Base-by-base conservation (phyloP, 2,113 vertebrate genomes). In the Gallinago media region DNA sequence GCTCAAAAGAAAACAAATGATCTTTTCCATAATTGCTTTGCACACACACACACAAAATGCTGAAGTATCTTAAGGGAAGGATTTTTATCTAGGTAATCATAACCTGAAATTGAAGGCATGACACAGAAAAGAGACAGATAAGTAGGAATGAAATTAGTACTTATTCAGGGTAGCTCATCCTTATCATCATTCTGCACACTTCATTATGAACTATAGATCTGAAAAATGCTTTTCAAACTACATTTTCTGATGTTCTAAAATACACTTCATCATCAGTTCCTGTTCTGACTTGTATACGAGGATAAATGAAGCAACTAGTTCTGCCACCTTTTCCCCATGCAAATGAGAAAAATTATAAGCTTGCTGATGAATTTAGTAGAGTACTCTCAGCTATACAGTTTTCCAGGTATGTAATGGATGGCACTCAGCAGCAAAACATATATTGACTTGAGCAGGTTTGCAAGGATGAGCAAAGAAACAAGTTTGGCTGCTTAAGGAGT, bases 61-160 rank as follows among this genome's bases (percentile, higher is more conserved):
- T 90, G 52, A 93, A 78, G 36, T 79, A 62, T 89, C 73, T 91
- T 89, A 85, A 84, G 76, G 74, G 62, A 79, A 95, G 71, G 61
- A 68, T 92, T 95, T 94, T 92, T 90, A 96, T 95, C 90, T 91
- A 49, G 70, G 80, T 93, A 65, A 96, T 96, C 87, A 62, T 82
- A 94, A 88, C 90, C 88, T 85, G 86, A 96, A 96, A 93, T 63
- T 96, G 92, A 93, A 96, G 76, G 90, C 70, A 26, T 91, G 92
- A 87, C 92, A 92, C 2, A 8, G 83, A 93, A 91, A 92, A 93
- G 56, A 93, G 79, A 79, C 65, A 77, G 93, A 96, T 97, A 97
- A 94, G 91, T 91, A 91, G 76, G 71, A 95, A 97, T 92, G 26
- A 91, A 94, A 97, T 97, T 93, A 83, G 85, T 62, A 89, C 77